A percentile compares a stretch with the other conserved stretches of the same genome.
Conservation (phyloP, 1,140 invertebrate species). For the Drosophila biarmipes region DNA sequence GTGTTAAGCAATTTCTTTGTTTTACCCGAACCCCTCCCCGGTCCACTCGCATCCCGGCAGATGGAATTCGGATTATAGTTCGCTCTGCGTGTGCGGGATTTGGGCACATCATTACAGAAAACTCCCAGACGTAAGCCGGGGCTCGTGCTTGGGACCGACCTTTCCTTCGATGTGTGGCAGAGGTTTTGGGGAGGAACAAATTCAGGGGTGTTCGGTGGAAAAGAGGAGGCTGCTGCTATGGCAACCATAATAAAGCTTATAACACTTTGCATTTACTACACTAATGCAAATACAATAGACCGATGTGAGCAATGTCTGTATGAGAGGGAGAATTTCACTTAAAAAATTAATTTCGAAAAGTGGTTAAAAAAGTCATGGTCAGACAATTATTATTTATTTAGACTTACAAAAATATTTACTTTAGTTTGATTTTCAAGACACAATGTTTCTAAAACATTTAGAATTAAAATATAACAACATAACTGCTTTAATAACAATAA, state of each 20-base stretch:
- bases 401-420: too few species aligned
- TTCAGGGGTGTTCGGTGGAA: neutral
- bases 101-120: slow-evolving; percentile 80
- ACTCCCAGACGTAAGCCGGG: slow-evolving; percentile 63
- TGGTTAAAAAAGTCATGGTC: too few species aligned
- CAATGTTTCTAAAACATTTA: too few species aligned
- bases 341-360: neutral
- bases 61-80: slow-evolving; percentile 57
- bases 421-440: too few species aligned
- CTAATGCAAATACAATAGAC: slow-evolving; percentile 80
- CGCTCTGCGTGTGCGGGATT: slow-evolving; percentile 54
- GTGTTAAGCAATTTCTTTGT: slow-evolving; percentile 23
- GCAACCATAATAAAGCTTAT: slow-evolving; percentile 79
- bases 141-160: slow-evolving; percentile 49
- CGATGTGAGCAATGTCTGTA: slow-evolving; percentile 6
- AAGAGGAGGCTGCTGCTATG: slow-evolving; percentile 29
- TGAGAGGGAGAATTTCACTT: neutral
- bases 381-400: too few species aligned
- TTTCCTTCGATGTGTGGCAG: slow-evolving; percentile 11
- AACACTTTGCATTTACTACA: slow-evolving; percentile 82
- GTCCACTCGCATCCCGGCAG: slow-evolving; percentile 8
- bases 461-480: too few species aligned
- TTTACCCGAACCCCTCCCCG: neutral
- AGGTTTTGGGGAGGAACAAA: slow-evolving; percentile 9
- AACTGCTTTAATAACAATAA: too few species aligned